Percentiles rank a stretch among this genome's conserved stretches.
These are phyloP conservation scores for Drosophila neocordata DNA, from an alignment of 1,140 invertebrate genomes.

Conservation along the genomic window DNA sequence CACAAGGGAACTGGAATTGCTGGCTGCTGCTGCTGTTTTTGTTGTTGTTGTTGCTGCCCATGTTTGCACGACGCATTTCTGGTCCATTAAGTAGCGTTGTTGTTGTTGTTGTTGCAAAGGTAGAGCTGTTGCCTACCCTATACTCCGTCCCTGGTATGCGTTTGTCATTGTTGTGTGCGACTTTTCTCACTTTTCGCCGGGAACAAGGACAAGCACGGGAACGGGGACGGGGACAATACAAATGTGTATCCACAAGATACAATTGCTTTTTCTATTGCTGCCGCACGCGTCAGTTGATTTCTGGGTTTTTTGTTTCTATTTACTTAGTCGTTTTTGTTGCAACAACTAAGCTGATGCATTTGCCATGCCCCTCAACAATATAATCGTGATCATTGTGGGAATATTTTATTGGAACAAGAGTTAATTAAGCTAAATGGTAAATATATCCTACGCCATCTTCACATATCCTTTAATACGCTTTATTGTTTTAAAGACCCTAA, in stretches of 20 bases:
- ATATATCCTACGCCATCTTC: conserved; percentile 21
- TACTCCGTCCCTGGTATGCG: conserved; percentile 27
- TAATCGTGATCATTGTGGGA: conserved; percentile 67
- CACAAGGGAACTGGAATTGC: conserved; percentile 16
- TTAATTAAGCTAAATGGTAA: conserved; percentile 64
- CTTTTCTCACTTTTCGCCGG: conserved; percentile 67
- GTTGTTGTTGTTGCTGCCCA: background rate
- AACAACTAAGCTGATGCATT: conserved; percentile 44
- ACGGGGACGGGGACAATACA: background rate
- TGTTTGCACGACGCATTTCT: conserved; percentile 79
- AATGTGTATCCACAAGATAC: conserved; percentile 62
- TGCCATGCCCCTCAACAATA: conserved; percentile 16
- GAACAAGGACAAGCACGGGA: background rate
- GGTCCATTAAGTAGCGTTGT: conserved; percentile 75
- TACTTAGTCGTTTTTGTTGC: conserved; percentile 65
- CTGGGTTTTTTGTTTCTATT: conserved; percentile 51
- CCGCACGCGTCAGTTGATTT: conserved; percentile 64
- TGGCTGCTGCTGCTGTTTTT: conserved; percentile 1
- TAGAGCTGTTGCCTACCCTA: conserved; percentile 28
- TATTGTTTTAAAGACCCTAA: conserved; percentile 44
- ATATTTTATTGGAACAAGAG: conserved; percentile 39
- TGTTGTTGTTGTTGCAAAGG: conserved; percentile 52
- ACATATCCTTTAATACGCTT: conserved; percentile 43
- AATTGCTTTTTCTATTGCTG: conserved; percentile 55
- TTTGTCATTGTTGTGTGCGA: conserved; percentile 77